Conservation (phyloP, 2,113 vertebrate species). For the Platichthys stellatus region DNA sequence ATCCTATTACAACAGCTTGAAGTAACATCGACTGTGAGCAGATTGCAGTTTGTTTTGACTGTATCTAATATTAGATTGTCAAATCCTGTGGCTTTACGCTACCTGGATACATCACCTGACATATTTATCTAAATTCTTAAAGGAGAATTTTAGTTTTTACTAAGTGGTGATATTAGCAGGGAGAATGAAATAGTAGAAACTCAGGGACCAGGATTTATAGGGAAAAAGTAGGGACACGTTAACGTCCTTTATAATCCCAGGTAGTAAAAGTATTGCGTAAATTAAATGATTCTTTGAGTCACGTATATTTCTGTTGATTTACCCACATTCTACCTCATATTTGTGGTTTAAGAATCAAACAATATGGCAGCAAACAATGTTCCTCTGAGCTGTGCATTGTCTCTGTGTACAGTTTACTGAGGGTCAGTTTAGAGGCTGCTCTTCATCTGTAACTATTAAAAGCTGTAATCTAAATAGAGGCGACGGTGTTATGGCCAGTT, state of each 20-base stretch:
- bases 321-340: background rate
- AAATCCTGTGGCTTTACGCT: too few relatives aligned
- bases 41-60: background rate
- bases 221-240: too few relatives aligned
- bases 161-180: background rate
- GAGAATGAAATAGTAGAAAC: background rate
- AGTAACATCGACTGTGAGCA: background rate
- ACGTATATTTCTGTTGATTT: too few relatives aligned
- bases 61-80: background rate
- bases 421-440: slow-evolving; percentile 30
- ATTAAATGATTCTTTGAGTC: background rate
- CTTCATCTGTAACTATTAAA: slow-evolving; percentile 61
- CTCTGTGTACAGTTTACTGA: background rate
- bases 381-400: background rate
- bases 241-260: too few relatives aligned
- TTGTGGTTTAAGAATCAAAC: background rate
- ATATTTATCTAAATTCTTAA: background rate
- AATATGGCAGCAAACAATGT: background rate
- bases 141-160: background rate
- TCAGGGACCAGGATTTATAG: too few relatives aligned
- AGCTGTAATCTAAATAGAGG: slow-evolving; percentile 61
- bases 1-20: background rate
- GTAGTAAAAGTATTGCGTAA: too few relatives aligned
- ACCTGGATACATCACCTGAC: background rate
- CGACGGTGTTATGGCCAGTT: slow-evolving; percentile 62